phyloP scores from a whole-genome alignment of 2,888 invertebrate species.

The Ochlodes sylvanus region DNA sequence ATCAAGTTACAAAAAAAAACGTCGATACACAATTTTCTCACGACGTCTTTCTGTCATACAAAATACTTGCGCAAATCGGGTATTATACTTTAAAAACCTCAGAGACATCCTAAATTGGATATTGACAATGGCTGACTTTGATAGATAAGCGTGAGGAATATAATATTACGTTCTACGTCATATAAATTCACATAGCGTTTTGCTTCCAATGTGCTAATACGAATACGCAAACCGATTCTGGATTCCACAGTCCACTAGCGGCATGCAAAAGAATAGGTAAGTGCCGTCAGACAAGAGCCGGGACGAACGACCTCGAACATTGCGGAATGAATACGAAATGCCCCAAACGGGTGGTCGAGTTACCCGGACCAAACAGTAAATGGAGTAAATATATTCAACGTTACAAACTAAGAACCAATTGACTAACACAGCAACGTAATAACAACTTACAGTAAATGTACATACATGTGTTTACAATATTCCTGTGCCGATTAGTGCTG shows the following conservation, averaged over 20 bases:
- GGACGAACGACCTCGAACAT: constrained; percentile 81
- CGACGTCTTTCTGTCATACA: neutral
- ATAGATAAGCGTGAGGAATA: constrained; percentile 12
- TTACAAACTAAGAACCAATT: neutral
- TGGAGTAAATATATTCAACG: constrained; percentile 21
- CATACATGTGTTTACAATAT: too few species aligned
- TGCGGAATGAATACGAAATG: constrained; percentile 76
- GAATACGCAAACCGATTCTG: constrained; percentile 68
- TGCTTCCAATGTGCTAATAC: constrained; percentile 74
- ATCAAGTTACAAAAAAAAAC: neutral
- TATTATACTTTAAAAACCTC: neutral
- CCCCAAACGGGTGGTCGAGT: constrained; percentile 52
- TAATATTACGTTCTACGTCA: constrained; percentile 26
- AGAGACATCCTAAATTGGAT: constrained; percentile 9
- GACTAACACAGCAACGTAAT: neutral
- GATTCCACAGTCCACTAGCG: constrained; percentile 62
- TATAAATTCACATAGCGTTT: constrained; percentile 51
- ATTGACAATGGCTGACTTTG: constrained; percentile 12
- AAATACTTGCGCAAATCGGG: neutral
- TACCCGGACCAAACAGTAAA: constrained; percentile 44
- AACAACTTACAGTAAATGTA: neutral
- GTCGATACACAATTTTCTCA: neutral
- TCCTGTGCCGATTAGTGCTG: too few species aligned
- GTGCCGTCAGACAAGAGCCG: constrained; percentile 72
- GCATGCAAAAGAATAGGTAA: constrained; percentile 70